These are phyloP conservation scores for Myotis planiceps DNA, from an alignment of 2,797 vertebrate species.

Conservation along the genomic window DNA sequence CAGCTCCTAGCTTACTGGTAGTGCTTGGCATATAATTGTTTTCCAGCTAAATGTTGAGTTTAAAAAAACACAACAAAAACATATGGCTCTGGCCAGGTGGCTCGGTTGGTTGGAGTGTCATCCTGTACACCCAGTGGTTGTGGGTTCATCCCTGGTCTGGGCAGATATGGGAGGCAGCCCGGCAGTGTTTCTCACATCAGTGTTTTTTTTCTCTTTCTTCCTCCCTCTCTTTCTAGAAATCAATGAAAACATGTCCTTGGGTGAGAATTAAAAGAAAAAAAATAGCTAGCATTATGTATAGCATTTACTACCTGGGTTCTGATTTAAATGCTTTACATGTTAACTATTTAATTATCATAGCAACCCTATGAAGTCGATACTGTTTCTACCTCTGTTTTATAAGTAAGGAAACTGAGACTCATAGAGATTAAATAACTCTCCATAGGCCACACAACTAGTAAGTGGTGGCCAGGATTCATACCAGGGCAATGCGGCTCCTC, in stretches of 20 bases:
- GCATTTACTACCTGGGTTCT: constrained; percentile 31
- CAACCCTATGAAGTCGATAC: neutral
- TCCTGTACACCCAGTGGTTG: neutral
- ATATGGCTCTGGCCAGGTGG: neutral
- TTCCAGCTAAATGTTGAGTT: neutral
- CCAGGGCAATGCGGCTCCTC: neutral
- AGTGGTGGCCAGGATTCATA: neutral
- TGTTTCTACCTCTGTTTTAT: neutral
- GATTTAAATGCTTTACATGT: constrained; percentile 12
- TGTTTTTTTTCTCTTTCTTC: neutral
- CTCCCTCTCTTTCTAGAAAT: neutral
- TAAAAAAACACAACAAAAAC: neutral
- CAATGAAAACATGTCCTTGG: neutral
- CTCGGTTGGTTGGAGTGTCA: neutral
- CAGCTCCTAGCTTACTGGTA: neutral
- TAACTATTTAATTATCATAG: neutral
- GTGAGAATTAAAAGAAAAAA: neutral
- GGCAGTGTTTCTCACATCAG: neutral
- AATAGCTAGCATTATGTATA: neutral
- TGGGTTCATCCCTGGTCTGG: neutral
- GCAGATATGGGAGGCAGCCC: neutral
- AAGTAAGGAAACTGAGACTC: neutral
- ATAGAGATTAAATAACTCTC: neutral
- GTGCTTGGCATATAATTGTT: constrained; percentile 6
- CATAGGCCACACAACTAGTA: neutral